Evolutionary conservation across 2,888 invertebrate genomes (phyloP).

Genomic region (Amphiduros pacificus): DNA sequence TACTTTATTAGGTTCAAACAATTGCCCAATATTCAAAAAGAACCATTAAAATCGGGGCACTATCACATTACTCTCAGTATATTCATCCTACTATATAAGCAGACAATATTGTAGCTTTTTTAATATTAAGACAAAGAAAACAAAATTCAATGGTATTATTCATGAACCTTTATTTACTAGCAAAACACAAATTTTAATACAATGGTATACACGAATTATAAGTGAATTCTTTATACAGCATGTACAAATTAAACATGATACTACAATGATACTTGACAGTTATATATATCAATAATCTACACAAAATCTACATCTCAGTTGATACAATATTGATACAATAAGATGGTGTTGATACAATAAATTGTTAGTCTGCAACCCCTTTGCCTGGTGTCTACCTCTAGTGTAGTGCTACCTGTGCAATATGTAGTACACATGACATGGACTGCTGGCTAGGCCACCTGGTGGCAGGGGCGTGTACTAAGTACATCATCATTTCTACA

Average conservation of each 20-base stretch:
- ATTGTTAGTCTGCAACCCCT: not conserved
- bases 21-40: too few relatives aligned
- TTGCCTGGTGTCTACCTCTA: not conserved
- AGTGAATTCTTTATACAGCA: constrained; percentile 23
- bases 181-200: constrained; percentile 25
- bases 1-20: too few relatives aligned
- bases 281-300: constrained; percentile 17
- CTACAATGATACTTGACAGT: constrained; percentile 19
- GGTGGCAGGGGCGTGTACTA: too few relatives aligned
- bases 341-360: constrained; percentile 9
- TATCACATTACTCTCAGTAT: too few relatives aligned
- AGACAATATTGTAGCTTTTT: too few relatives aligned
- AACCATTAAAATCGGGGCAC: too few relatives aligned
- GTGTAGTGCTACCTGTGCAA: not conserved
- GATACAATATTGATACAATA: constrained; percentile 19
- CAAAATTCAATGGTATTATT: too few relatives aligned
- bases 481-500: too few relatives aligned
- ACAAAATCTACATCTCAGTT: constrained; percentile 25
- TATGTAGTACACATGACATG: too few relatives aligned
- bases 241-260: constrained; percentile 24
- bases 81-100: too few relatives aligned
- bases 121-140: too few relatives aligned
- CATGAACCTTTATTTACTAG: constrained; percentile 23
- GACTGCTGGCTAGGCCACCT: too few relatives aligned
- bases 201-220: constrained; percentile 19